phyloP scores from a whole-genome alignment of 2,888 invertebrate species.

The Hofmannophila pseudospretella region DNA sequence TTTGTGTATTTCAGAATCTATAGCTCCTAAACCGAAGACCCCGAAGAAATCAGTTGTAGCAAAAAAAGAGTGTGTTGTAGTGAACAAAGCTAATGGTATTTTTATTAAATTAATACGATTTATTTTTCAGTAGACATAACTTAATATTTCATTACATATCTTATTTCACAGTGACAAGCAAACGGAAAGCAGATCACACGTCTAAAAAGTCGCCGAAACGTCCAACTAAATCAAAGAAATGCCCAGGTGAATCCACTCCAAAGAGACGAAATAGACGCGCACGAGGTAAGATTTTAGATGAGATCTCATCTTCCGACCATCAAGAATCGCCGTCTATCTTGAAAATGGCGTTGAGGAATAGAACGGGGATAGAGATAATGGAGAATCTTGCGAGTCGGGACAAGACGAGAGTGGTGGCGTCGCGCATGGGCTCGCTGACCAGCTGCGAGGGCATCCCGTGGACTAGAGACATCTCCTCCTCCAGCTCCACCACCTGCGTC shows the following conservation, averaged over 20 bases:
- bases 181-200: slow-evolving; percentile 22
- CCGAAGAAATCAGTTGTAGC: too few relatives aligned
- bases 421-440: slow-evolving; percentile 31
- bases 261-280: neutral
- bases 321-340: neutral
- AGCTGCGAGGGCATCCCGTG: slow-evolving; percentile 47
- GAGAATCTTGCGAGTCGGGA: neutral
- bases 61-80: too few relatives aligned
- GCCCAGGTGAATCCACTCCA: neutral
- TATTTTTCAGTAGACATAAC: too few relatives aligned
- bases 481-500: slow-evolving; percentile 42
- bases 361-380: neutral
- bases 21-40: too few relatives aligned
- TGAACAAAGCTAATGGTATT: too few relatives aligned
- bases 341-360: neutral
- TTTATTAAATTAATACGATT: too few relatives aligned
- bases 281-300: neutral
- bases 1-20: too few relatives aligned
- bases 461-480: slow-evolving; percentile 56
- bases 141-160: too few relatives aligned
- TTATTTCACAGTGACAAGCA: slow-evolving; percentile 21
- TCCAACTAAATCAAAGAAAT: slow-evolving; percentile 9
- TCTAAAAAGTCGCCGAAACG: slow-evolving; percentile 4
- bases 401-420: slow-evolving; percentile 6
- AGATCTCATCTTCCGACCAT: neutral